Evolutionary conservation across 2,797 vertebrate genomes (phyloP).

Genomic region (Microchirus variegatus): DNA sequence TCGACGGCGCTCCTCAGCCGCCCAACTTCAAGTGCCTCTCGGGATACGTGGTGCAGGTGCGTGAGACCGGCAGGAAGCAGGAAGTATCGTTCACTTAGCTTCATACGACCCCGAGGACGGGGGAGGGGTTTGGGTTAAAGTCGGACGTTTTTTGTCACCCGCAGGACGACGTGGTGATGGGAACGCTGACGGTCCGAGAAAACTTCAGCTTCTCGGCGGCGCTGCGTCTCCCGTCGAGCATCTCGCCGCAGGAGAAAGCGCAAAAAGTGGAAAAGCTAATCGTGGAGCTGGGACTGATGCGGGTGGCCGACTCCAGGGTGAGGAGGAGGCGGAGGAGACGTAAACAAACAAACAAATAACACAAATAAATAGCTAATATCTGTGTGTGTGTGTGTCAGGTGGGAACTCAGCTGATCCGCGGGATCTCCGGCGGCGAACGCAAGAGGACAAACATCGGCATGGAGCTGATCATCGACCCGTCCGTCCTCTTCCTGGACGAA

Average conservation of each 20-base stretch:
- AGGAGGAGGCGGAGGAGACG: neutral
- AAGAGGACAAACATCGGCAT: constrained; percentile 87
- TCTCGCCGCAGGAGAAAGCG: constrained; percentile 82
- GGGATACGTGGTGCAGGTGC: constrained; percentile 89
- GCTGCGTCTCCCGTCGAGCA: constrained; percentile 84
- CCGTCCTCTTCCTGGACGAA: constrained; percentile 86
- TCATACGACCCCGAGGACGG: no score
- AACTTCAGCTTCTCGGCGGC: constrained; percentile 94
- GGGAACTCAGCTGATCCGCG: constrained; percentile 84
- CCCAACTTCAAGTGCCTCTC: constrained; percentile 88
- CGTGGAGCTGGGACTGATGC: constrained; percentile 87
- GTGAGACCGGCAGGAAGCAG: no score
- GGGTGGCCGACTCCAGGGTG: constrained; percentile 93
- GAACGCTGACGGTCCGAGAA: constrained; percentile 91
- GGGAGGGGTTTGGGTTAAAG: no score
- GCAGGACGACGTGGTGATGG: constrained; percentile 97
- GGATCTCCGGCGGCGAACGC: constrained; percentile 84
- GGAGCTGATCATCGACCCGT: constrained; percentile 86
- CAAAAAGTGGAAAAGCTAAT: constrained; percentile 85
- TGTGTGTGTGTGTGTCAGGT: constrained; percentile 68
- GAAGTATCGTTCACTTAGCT: neutral
- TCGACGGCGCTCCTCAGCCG: constrained; percentile 83
- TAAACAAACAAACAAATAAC: no score
- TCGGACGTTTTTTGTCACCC: neutral
- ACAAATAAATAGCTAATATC: neutral